Percentiles rank a stretch among this genome's conserved stretches.
phyloP scores from a whole-genome alignment of 2,888 invertebrate genomes.

The Caenorhabditis panamensis region DNA sequence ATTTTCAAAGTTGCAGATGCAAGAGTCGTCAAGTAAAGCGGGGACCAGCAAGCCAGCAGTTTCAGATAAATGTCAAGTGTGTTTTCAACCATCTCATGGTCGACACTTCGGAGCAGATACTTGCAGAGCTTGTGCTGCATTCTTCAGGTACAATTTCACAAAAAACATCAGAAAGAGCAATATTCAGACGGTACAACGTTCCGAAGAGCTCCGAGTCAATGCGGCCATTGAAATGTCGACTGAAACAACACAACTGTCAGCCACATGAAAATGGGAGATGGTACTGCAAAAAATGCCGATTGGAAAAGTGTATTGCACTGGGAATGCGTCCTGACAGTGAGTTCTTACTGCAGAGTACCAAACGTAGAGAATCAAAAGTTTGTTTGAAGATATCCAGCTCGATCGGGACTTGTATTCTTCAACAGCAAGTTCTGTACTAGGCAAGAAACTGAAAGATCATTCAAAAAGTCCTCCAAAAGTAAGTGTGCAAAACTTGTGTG shows the following conservation, averaged over 20 bases:
- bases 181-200: constrained; percentile 4
- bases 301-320: constrained; percentile 10
- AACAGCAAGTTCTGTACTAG: not conserved
- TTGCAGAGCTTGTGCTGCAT: constrained; percentile 40
- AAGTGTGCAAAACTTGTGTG: not conserved
- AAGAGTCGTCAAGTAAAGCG: no score
- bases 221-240: constrained; percentile 10
- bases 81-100: constrained; percentile 34
- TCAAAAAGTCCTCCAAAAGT: not conserved
- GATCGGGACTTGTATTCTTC: constrained; percentile 12
- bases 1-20: no score
- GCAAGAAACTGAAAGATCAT: not conserved
- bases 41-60: not conserved
- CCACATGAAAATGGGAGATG: constrained; percentile 22
- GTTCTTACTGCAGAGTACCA: not conserved
- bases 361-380: not conserved
- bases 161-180: constrained; percentile 24
- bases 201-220: not conserved
- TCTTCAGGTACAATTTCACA: constrained; percentile 6
- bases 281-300: constrained; percentile 35
- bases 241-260: constrained; percentile 4
- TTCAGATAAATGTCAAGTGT: constrained; percentile 29
- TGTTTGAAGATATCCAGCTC: constrained; percentile 27
- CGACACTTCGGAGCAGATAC: constrained; percentile 43
- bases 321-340: constrained; percentile 42